A percentile compares a stretch with the other conserved stretches of the same genome.
Evolutionary conservation across 2,113 vertebrate species (phyloP).

Genomic region (Archocentrus centrarchus): DNA sequence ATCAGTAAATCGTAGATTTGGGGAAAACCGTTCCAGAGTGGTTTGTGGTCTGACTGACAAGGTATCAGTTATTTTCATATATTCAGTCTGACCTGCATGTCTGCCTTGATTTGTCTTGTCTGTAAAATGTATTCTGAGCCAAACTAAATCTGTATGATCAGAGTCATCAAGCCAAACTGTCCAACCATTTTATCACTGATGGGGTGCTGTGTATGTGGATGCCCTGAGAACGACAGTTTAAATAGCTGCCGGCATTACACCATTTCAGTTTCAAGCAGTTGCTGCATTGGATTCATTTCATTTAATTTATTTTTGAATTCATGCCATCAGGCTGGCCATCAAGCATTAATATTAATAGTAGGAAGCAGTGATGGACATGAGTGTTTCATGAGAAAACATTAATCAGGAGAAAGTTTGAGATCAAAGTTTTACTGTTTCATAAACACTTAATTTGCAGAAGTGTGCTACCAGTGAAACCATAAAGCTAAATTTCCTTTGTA

Average conservation of each 20-base stretch:
- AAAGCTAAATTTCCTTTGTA: not conserved
- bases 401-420: not conserved
- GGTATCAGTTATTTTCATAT: not conserved
- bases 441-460: not conserved
- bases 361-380: not conserved
- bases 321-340: not conserved
- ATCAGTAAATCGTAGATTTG: not conserved
- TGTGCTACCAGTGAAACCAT: not conserved
- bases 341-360: not conserved
- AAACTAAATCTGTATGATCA: not conserved
- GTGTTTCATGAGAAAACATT: not conserved
- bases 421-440: not conserved
- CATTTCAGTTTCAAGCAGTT: too few relatives aligned
- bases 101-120: too few relatives aligned
- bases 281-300: too few relatives aligned
- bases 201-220: too few relatives aligned
- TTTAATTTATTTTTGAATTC: too few relatives aligned
- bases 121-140: not conserved
- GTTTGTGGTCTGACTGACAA: not conserved
- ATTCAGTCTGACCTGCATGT: not conserved
- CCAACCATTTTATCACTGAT: too few relatives aligned
- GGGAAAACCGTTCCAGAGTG: not conserved
- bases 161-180: not conserved
- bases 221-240: too few relatives aligned
- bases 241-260: too few relatives aligned